Base-by-base conservation (phyloP, 2,113 vertebrate species). In the Bubo blakistoni region DNA sequence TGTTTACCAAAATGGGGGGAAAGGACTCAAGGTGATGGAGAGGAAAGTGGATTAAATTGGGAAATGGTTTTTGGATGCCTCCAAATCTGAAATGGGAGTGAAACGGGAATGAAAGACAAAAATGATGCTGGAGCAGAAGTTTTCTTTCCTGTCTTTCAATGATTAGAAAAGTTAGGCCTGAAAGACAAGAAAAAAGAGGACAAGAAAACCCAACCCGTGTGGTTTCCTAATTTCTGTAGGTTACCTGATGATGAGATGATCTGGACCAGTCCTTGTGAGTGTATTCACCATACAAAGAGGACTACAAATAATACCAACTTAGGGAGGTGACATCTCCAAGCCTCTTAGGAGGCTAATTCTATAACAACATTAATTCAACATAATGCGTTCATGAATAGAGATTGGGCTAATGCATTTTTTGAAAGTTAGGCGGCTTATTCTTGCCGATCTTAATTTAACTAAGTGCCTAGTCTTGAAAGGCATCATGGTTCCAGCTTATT, bases 321-420 rank as follows among this genome's bases (percentile, higher is more conserved):
- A 59, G 8, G 69, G 84, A 96, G 78, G 90, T 91, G 94, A 94
- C 96, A 86, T 91, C 90, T 47, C 58, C 95, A 97, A 96, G 95
- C 95, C 83, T 97, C 97, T 96, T 97, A 97, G 67, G 79, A 96
- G 88, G 69, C 90, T 96, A 94, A 96, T 97, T 96, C 96, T 34
- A 5, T 86, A 90, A 83, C 94, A 66, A 92, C 91, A 91, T 94
- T 95, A 96, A 97, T 97, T 96, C 91, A 94, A 27, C 69, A 5
- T 94, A 97, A 97, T 93, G 87, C 96, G 2, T 79, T 82, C 76
- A 52, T 94, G 96, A 97, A 97, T 96, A 88, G 90, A 84, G 95
- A 95, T 90, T 0, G 90, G 73, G 78, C 77, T 97, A 96, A 97
- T 87, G 92, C 94, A 22, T 66, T 86, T 47, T 77, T 95, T 82